phyloP scores from a whole-genome alignment of 2,888 invertebrate species.

The Pollenia amentaria region DNA sequence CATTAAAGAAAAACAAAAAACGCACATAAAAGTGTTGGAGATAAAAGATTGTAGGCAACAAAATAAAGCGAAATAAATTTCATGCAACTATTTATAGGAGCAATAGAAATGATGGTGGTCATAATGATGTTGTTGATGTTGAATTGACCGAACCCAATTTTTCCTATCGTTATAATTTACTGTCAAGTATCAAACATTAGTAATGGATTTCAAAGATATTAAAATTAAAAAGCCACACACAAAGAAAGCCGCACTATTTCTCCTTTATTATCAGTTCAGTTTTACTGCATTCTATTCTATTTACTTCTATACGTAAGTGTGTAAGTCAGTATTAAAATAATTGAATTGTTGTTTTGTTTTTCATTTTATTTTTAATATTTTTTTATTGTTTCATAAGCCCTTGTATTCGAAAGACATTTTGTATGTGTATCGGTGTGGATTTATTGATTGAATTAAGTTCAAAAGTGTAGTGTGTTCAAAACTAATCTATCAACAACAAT shows the following conservation, averaged over 20 bases:
- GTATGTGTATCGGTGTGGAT: slow-evolving; percentile 18
- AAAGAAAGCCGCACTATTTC: slow-evolving; percentile 50
- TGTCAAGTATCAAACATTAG: slow-evolving; percentile 30
- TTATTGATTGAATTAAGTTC: slow-evolving; percentile 39
- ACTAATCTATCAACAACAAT: slow-evolving; percentile 69
- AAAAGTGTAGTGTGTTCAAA: slow-evolving; percentile 59
- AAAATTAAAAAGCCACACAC: slow-evolving; percentile 68
- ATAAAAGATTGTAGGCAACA: slow-evolving; percentile 43
- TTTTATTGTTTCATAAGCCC: background rate
- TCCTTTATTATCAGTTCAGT: background rate
- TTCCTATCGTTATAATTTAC: slow-evolving; percentile 51
- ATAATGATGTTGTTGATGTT: slow-evolving; percentile 3
- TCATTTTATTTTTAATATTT: slow-evolving; percentile 28
- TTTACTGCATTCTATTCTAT: background rate
- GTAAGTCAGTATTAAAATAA: slow-evolving; percentile 65
- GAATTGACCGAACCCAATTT: slow-evolving; percentile 63
- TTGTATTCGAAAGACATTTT: background rate
- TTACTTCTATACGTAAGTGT: background rate
- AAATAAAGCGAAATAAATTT: slow-evolving; percentile 35
- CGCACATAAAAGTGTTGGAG: slow-evolving; percentile 31
- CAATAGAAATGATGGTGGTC: slow-evolving; percentile 20
- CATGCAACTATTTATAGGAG: slow-evolving; percentile 18
- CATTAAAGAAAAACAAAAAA: slow-evolving; percentile 8
- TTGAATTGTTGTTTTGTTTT: slow-evolving; percentile 64
- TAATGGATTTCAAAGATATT: slow-evolving; percentile 23